Base-by-base conservation (phyloP, 2,113 vertebrate genomes). In the Catharus minimus region DNA sequence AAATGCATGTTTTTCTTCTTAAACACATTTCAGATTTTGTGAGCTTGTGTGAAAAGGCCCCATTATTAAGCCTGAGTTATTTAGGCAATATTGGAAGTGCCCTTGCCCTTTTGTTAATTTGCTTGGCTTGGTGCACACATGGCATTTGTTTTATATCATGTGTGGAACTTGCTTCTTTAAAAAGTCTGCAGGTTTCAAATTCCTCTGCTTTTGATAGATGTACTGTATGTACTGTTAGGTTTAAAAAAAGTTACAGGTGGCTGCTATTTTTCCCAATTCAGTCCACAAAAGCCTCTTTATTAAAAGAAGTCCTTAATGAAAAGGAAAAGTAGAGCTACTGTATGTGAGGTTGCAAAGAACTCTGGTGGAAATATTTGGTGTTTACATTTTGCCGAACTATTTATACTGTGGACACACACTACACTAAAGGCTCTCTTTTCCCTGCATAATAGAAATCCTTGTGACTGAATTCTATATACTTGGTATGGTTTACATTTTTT, bases 381-480 rank as follows among this genome's bases (percentile, higher is more conserved):
- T 98, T 98, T 98, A 97, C 97, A 96, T 97, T 98, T 97, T 96
- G 91, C 92, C 8, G 6, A 92, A 95, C 96, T 98, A 97, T 97
- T 97, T 97, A 97, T 96, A 95, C 96, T 72, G 56, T 76, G 92
- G 87, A 94, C 92, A 88, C 94, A 80, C 3, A 91, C 89, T 93
- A 92, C 96, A 97, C 95, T 95, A 95, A 94, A 96, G 94, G 94
- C 86, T 92, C 96, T 97, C 93, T 97, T 97, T 97, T 82, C 95
- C 72, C 87, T 69, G 75, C 86, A 98, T 96, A 98, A 98, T 97
- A 97, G 95, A 90, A 94, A 96, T 94, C 97, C 95, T 97, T 98
- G 97, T 98, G 92, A 92, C 91, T 93, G 93, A 89, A 86, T 94
- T 95, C 96, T 97, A 94, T 92, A 93, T 89, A 90, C 95, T 93